Evolutionary conservation across 1,140 invertebrate genomes (phyloP).

Genomic region (Oedothorax gibbosus): DNA sequence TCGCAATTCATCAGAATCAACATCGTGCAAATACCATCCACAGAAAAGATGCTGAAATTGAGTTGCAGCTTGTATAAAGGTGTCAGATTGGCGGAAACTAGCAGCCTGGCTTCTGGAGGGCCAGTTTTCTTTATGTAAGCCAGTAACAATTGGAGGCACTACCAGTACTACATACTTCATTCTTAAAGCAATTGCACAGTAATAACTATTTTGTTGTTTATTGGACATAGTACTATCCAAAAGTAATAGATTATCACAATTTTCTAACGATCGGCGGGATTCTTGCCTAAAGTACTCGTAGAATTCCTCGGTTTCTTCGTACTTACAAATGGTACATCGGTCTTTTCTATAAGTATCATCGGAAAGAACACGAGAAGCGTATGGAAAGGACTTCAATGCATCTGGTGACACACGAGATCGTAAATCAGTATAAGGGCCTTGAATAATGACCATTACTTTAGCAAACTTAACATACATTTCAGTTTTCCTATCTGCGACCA

Average conservation of each 20-base stretch:
- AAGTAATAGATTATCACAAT: conserved; percentile 21
- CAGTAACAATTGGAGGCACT: conserved; percentile 14
- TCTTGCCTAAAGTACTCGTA: conserved; percentile 5
- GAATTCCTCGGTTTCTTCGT: conserved; percentile 16
- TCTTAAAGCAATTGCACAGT: conserved; percentile 20
- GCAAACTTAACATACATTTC: conserved; percentile 54
- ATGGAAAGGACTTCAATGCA: not conserved
- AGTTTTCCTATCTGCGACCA: conserved; percentile 33
- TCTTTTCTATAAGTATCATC: conserved; percentile 13
- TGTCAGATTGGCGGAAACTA: not conserved
- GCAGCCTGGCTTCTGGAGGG: not conserved
- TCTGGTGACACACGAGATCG: not conserved
- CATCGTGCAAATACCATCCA: conserved; percentile 46
- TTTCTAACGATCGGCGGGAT: conserved; percentile 1
- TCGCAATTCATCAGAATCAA: conserved; percentile 23
- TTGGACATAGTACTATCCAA: conserved; percentile 22
- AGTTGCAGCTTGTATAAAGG: conserved; percentile 12
- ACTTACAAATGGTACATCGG: not conserved
- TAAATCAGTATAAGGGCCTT: not conserved
- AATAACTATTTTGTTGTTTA: conserved; percentile 1
- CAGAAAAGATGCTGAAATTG: conserved; percentile 42
- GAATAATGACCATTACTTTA: conserved; percentile 36
- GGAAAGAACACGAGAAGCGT: not conserved
- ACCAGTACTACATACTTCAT: conserved; percentile 43
- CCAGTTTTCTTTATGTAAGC: not conserved